Evolutionary conservation across 1,140 invertebrate species (phyloP).

Genomic region (Drosophila pseudoananassae): DNA sequence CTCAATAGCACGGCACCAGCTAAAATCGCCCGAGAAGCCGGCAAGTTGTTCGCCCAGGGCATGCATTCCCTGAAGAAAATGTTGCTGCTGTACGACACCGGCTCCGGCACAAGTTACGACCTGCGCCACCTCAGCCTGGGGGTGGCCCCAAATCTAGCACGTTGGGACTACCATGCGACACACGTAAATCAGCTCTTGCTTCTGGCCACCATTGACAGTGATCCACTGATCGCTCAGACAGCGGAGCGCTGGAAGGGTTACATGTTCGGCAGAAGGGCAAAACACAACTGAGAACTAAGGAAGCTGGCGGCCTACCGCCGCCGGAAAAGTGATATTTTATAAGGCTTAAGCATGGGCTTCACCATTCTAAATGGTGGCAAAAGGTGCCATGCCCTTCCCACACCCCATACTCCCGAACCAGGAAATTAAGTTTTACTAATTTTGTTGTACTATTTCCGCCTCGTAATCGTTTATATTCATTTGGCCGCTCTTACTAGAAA

Average conservation of each 20-base stretch:
- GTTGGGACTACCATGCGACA: constrained; percentile 99
- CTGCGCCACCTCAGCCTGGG: constrained; percentile 95
- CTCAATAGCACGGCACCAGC: constrained; percentile 89
- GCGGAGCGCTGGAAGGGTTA: constrained; percentile 98
- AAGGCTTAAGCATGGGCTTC: constrained; percentile 32
- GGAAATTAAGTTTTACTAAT: constrained; percentile 7
- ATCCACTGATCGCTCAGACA: constrained; percentile 92
- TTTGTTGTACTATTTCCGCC: constrained; percentile 16
- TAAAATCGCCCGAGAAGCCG: constrained; percentile 88
- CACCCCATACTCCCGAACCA: constrained; percentile 4
- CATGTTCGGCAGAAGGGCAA: constrained; percentile 96
- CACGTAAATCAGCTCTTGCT: constrained; percentile 98
- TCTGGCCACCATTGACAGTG: constrained; percentile 93
- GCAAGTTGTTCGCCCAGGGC: constrained; percentile 92
- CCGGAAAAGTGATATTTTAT: constrained; percentile 57
- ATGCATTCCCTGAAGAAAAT: constrained; percentile 95
- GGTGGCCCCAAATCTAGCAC: constrained; percentile 94
- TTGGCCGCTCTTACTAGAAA: constrained; percentile 12
- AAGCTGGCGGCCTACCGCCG: constrained; percentile 57
- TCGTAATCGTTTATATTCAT: constrained; percentile 42
- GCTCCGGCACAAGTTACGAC: constrained; percentile 98
- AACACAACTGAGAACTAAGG: constrained; percentile 89
- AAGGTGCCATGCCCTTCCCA: constrained; percentile 20
- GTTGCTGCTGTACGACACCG: constrained; percentile 97
- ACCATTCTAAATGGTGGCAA: constrained; percentile 70